phyloP scores from a whole-genome alignment of 2,113 vertebrate genomes.

The Melospiza georgiana region DNA sequence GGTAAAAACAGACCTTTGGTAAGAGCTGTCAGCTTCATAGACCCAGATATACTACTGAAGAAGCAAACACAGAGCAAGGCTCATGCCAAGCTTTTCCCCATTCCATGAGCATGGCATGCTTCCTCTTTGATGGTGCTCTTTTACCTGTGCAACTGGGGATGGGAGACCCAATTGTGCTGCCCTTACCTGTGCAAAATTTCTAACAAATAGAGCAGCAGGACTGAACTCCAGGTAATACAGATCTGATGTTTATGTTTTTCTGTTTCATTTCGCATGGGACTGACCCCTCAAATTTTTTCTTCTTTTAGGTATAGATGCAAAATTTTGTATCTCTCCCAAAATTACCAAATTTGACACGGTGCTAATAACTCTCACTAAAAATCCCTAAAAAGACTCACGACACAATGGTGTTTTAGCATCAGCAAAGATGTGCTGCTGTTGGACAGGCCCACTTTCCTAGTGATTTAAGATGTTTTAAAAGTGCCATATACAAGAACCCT shows the following conservation, averaged over 20 bases:
- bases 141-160: neutral
- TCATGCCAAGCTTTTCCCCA: neutral
- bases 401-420: neutral
- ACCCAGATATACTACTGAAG: neutral
- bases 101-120: neutral
- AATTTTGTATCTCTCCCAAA: neutral
- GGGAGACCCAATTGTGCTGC: neutral
- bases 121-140: neutral
- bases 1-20: neutral
- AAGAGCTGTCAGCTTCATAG: neutral
- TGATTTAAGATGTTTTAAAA: neutral
- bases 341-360: neutral
- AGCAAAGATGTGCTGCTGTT: neutral
- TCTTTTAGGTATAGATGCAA: neutral
- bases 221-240: neutral
- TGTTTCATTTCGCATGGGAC: neutral
- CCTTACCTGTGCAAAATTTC: neutral
- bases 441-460: neutral
- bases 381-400: neutral
- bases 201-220: neutral
- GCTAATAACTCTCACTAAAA: neutral
- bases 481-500: neutral
- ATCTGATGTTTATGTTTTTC: neutral
- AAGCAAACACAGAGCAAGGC: neutral
- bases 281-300: neutral